Evolutionary conservation across 2,113 vertebrate species (phyloP).

Genomic region (Gobius niger): DNA sequence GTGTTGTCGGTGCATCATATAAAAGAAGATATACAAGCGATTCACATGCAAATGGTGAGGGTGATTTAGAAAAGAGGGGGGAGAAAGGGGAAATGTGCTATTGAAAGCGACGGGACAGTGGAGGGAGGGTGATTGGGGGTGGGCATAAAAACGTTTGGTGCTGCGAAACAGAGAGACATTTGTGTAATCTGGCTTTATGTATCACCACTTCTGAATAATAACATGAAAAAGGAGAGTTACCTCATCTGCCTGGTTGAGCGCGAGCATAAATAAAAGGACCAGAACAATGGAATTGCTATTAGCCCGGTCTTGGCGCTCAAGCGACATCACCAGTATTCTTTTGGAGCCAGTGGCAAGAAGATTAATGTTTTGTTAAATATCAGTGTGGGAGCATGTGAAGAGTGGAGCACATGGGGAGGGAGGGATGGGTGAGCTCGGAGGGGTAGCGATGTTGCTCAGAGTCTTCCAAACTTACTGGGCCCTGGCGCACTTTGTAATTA

Average conservation of each 20-base stretch:
- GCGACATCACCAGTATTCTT: constrained; percentile 93
- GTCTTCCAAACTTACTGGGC: constrained; percentile 92
- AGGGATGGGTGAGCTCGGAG: constrained; percentile 7
- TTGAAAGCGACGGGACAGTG: constrained; percentile 77
- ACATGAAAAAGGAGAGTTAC: constrained; percentile 95
- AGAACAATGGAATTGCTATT: constrained; percentile 98
- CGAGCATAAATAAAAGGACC: constrained; percentile 92
- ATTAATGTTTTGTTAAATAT: constrained; percentile 99
- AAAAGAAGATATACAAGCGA: constrained; percentile 85
- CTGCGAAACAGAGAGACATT: constrained; percentile 96
- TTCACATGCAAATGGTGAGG: constrained; percentile 84
- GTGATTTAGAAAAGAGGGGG: constrained; percentile 78
- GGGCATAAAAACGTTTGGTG: constrained; percentile 59
- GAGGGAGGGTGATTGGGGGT: constrained; percentile 54
- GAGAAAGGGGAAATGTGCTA: constrained; percentile 78
- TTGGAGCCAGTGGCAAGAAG: constrained; percentile 98
- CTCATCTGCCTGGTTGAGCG: constrained; percentile 98
- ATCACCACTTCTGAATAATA: constrained; percentile 98
- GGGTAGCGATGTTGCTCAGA: constrained; percentile 66
- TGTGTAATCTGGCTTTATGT: constrained; percentile 97
- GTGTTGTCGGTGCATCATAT: constrained; percentile 85
- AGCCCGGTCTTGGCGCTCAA: constrained; percentile 79
- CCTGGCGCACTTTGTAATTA: constrained; percentile 81
- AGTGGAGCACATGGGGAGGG: constrained; percentile 53
- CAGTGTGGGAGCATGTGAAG: constrained; percentile 93